A percentile compares a stretch with the other conserved stretches of the same genome.
Conservation (phyloP, 1,140 invertebrate genomes). For the Micrasema minimum region DNA sequence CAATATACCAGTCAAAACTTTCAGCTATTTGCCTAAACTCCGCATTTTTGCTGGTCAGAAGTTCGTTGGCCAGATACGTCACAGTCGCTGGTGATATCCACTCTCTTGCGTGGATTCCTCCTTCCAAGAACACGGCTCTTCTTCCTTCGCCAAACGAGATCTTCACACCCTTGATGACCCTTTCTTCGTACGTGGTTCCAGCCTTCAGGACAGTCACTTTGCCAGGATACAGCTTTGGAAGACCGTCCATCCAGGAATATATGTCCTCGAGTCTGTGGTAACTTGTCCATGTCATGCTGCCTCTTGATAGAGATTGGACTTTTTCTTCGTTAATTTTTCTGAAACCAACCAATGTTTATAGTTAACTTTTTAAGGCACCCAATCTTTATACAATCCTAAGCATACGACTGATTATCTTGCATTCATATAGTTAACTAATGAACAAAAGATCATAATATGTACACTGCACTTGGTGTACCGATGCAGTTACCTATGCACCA, state of each 20-base stretch:
- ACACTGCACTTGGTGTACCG: too few species aligned
- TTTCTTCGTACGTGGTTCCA: slow-evolving; percentile 69
- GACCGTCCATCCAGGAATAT: slow-evolving; percentile 60
- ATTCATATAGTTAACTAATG: too few species aligned
- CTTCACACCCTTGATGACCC: slow-evolving; percentile 72
- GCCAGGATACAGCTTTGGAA: slow-evolving; percentile 64
- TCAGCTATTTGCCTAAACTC: slow-evolving; percentile 63
- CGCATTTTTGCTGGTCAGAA: slow-evolving; percentile 62
- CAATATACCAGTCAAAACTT: slow-evolving; percentile 70
- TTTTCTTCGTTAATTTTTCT: slow-evolving; percentile 25
- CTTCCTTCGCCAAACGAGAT: slow-evolving; percentile 59
- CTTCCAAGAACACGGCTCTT: slow-evolving; percentile 58
- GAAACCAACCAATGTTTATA: not conserved
- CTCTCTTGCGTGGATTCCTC: slow-evolving; percentile 73
- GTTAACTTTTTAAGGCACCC: not conserved
- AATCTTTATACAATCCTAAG: too few species aligned
- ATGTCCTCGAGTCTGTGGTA: slow-evolving; percentile 62
- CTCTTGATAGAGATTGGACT: not conserved
- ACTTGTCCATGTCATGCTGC: slow-evolving; percentile 54
- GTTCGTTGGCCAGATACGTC: slow-evolving; percentile 68
- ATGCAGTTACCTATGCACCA: too few species aligned
- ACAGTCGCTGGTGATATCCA: slow-evolving; percentile 74
- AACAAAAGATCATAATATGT: too few species aligned
- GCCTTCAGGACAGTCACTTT: slow-evolving; percentile 62
- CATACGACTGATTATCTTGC: too few species aligned